A percentile compares a stretch with the other conserved stretches of the same genome.
Conservation (phyloP, 2,113 vertebrate species). For the Megaceryle maxima region DNA sequence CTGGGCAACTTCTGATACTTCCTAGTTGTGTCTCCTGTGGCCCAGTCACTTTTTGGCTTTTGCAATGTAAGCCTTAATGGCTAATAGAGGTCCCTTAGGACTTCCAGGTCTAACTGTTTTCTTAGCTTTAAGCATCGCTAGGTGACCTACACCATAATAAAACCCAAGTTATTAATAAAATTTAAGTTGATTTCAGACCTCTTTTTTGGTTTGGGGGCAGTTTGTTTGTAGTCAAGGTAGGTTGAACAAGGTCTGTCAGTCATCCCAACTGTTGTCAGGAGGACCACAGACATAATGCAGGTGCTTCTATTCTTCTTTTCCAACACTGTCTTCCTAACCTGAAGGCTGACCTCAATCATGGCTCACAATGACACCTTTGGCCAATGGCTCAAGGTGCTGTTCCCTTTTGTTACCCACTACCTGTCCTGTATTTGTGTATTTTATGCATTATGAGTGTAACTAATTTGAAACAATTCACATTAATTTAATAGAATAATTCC, state of each 20-base stretch:
- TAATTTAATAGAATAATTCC: neutral
- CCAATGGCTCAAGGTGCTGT: neutral
- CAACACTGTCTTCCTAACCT: fast-evolving
- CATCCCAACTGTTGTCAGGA: neutral
- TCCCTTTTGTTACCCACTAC: neutral
- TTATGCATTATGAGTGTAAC: neutral
- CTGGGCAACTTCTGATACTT: neutral
- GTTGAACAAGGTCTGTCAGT: neutral
- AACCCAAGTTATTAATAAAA: neutral
- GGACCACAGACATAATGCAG: neutral
- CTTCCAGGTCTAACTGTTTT: neutral
- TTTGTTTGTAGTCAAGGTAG: neutral
- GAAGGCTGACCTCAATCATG: fast-evolving
- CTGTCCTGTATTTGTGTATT: neutral
- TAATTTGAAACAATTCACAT: neutral
- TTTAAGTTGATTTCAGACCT: neutral
- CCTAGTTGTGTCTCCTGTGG: neutral
- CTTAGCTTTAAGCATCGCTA: neutral
- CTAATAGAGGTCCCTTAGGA: neutral
- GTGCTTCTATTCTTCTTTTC: neutral
- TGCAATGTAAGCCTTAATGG: neutral
- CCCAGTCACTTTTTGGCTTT: neutral
- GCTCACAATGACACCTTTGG: neutral
- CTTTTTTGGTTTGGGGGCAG: neutral
- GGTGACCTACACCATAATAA: neutral